A percentile compares a stretch with the other conserved stretches of the same genome.
phyloP scores from a whole-genome alignment of 2,113 vertebrate genomes.

The Mesoclemmys tuberculata region DNA sequence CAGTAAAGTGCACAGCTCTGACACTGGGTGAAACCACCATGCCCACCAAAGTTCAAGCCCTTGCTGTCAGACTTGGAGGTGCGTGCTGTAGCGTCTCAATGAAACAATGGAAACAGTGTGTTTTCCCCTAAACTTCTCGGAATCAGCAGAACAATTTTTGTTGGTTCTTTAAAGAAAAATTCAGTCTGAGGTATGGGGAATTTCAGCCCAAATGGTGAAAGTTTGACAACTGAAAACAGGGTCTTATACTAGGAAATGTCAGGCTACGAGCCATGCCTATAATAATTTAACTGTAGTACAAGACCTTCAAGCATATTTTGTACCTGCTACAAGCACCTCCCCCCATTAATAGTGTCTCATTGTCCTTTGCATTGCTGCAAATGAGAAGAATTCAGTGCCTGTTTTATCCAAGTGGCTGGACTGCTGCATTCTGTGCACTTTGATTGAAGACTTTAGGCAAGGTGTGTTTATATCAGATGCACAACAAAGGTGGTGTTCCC shows the following conservation, averaged over 20 bases:
- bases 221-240: background rate
- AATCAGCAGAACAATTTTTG: background rate
- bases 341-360: background rate
- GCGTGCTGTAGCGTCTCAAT: background rate
- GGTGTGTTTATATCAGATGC: background rate
- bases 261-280: background rate
- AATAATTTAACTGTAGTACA: background rate
- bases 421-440: background rate
- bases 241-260: accelerated
- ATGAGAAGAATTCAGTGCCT: background rate
- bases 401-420: background rate
- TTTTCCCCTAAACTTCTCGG: background rate
- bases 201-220: background rate
- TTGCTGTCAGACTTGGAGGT: background rate
- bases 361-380: background rate
- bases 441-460: background rate
- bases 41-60: too few species aligned
- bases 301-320: background rate
- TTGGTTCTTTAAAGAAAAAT: accelerated
- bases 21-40: background rate
- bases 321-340: background rate
- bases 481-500: too few species aligned
- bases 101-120: background rate
- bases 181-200: background rate
- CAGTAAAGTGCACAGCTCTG: background rate